These are phyloP conservation scores for Tragelaphus scriptus DNA, from an alignment of 2,113 vertebrate species.

Conservation along the genomic window DNA sequence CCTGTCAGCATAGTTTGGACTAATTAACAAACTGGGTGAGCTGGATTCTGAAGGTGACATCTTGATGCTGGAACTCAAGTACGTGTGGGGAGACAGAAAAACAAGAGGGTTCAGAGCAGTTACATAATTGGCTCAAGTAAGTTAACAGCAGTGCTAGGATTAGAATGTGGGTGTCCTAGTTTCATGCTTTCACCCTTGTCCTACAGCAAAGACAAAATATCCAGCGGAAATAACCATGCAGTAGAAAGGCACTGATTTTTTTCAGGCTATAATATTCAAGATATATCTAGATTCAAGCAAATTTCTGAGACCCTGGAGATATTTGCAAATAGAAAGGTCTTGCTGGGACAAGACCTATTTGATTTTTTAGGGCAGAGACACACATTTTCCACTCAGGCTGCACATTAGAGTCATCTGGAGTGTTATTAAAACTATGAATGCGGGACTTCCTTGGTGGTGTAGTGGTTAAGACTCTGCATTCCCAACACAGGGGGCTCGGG, in stretches of 20 bases:
- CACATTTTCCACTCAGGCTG: background rate
- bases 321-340: background rate
- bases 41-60: background rate
- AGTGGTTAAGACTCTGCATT: background rate
- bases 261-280: background rate
- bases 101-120: background rate
- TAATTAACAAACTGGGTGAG: background rate
- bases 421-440: background rate
- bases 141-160: background rate
- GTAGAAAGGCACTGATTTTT: background rate
- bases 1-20: background rate
- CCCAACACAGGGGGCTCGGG: background rate
- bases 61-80: background rate
- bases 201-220: background rate
- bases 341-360: background rate
- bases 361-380: background rate
- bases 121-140: background rate
- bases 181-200: background rate
- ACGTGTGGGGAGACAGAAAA: background rate
- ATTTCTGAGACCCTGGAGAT: background rate
- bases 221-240: background rate
- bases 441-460: background rate
- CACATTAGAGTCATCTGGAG: background rate
- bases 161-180: background rate
- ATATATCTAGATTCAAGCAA: background rate